phyloP scores from a whole-genome alignment of 2,888 invertebrate genomes.

The Pycnomerus fuliginosus region DNA sequence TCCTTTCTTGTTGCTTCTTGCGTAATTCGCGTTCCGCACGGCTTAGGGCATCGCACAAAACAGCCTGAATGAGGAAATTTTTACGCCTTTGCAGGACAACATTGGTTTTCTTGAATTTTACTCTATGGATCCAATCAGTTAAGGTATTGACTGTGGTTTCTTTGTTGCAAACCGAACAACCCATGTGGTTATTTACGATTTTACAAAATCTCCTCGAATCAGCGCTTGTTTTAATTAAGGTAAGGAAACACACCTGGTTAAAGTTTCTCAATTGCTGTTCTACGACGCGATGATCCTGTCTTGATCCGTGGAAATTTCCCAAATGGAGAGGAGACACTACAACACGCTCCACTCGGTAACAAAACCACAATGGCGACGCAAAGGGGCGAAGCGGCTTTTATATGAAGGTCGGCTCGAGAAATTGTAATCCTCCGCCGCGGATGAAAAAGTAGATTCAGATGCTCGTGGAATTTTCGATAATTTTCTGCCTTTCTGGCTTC shows the following conservation, averaged over 20 bases:
- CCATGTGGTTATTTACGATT: constrained; percentile 12
- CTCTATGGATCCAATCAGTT: constrained; percentile 64
- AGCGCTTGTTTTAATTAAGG: constrained; percentile 26
- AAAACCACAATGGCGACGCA: constrained; percentile 28
- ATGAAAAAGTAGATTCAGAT: constrained; percentile 35
- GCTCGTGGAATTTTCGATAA: not conserved
- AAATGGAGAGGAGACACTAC: constrained; percentile 10
- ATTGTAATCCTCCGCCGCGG: constrained; percentile 39
- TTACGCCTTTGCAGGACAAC: constrained; percentile 61
- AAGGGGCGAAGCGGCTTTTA: constrained; percentile 33
- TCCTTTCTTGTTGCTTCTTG: constrained; percentile 63
- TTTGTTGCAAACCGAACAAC: constrained; percentile 30
- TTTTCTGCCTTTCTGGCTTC: too few relatives aligned
- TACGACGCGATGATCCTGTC: constrained; percentile 4
- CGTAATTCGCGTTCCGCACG: constrained; percentile 63
- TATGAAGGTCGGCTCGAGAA: constrained; percentile 25
- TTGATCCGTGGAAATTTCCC: constrained; percentile 3
- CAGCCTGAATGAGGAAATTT: constrained; percentile 65
- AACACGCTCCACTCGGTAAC: constrained; percentile 16
- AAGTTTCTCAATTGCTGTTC: not conserved
- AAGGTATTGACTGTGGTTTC: constrained; percentile 39
- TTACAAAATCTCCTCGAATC: constrained; percentile 35
- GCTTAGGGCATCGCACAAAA: constrained; percentile 60
- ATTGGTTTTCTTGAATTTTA: constrained; percentile 62
- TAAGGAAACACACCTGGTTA: constrained; percentile 38